Conservation (phyloP, 2,113 vertebrate species). For the Nestor notabilis region DNA sequence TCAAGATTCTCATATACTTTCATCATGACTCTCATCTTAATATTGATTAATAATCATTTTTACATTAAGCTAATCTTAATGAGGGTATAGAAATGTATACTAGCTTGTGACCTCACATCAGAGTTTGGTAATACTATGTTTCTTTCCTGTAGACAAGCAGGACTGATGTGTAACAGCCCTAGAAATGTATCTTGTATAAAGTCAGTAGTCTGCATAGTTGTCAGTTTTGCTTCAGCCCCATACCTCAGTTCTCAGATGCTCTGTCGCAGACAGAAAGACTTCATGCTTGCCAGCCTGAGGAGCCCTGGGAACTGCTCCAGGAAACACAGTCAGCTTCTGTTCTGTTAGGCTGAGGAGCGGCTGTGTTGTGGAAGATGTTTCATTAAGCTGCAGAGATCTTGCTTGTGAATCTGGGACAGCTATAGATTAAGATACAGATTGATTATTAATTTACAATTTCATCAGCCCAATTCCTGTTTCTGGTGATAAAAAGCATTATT, state of each 20-base stretch:
- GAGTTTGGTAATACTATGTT: background rate
- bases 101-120: background rate
- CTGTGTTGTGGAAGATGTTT: rapidly evolving
- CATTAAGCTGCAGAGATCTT: background rate
- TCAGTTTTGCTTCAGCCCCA: background rate
- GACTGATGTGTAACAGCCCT: background rate
- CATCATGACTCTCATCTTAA: background rate
- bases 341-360: background rate
- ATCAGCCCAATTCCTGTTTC: background rate
- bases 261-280: background rate
- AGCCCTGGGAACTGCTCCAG: background rate
- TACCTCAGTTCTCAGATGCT: background rate
- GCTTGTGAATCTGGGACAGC: background rate
- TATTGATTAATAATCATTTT: background rate
- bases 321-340: background rate
- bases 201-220: background rate
- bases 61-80: background rate
- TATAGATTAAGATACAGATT: background rate
- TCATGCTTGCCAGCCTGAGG: background rate
- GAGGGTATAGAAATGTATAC: background rate
- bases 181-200: background rate
- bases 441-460: background rate
- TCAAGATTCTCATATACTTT: background rate
- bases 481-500: background rate
- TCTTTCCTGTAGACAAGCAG: background rate